Percentiles rank a stretch among this genome's conserved stretches.
Conservation (phyloP, 2,797 vertebrate genomes). For the Poeciliopsis presidionis region DNA sequence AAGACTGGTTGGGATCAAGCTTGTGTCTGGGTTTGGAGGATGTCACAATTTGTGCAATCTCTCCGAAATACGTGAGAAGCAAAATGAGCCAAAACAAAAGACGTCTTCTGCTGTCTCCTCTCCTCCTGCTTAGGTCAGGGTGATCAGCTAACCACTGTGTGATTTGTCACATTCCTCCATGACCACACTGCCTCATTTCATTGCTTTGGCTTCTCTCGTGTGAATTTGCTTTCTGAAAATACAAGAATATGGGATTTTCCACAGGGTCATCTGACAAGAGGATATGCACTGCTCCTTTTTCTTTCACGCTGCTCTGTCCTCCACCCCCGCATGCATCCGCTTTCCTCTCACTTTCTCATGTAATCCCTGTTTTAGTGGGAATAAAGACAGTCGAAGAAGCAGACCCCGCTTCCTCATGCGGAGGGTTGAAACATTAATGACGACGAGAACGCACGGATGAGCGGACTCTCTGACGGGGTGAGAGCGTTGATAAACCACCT, state of each 20-base stretch:
- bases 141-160: slow-evolving; percentile 19
- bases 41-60: not conserved
- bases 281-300: slow-evolving; percentile 1
- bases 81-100: not conserved
- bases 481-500: slow-evolving; percentile 40
- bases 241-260: slow-evolving; percentile 32
- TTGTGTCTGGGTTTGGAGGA: not conserved
- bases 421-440: slow-evolving; percentile 15
- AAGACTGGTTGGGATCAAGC: not conserved
- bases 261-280: slow-evolving; percentile 8
- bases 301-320: not conserved
- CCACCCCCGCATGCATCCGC: not conserved
- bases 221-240: slow-evolving; percentile 10
- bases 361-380: slow-evolving; percentile 1
- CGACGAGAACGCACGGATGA: slow-evolving; percentile 9
- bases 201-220: slow-evolving; percentile 13
- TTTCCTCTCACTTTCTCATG: not conserved
- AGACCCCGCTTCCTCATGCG: not conserved
- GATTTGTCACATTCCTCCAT: slow-evolving; percentile 12
- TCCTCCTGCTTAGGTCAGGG: slow-evolving; percentile 11
- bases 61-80: not conserved
- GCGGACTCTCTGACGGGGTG: not conserved
- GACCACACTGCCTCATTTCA: slow-evolving; percentile 19
- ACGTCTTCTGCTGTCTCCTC: not conserved
- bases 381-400: not conserved